These are phyloP conservation scores for Epizoanthus fatuus DNA, from an alignment of 92 coral and sea anemone genomes.

Conservation along the genomic window DNA sequence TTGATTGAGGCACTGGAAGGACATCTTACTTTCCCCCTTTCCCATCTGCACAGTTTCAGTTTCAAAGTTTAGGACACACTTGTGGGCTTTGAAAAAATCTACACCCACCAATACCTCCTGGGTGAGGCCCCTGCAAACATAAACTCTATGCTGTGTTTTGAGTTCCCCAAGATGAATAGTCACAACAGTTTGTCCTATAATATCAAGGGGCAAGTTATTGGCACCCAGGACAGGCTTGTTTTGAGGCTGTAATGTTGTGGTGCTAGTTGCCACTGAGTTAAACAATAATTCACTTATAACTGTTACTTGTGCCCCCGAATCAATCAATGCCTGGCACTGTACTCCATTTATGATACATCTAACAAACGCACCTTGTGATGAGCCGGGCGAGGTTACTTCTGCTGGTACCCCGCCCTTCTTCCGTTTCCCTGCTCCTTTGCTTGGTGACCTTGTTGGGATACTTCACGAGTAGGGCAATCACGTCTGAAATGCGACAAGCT, in stretches of 20 bases:
- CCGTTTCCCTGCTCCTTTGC: slow-evolving; percentile 22
- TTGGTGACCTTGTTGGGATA: neutral
- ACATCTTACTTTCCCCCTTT: no score
- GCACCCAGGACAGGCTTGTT: slow-evolving; percentile 36
- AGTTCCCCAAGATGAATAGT: slow-evolving; percentile 35
- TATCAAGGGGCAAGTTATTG: slow-evolving; percentile 45
- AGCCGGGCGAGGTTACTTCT: slow-evolving; percentile 29
- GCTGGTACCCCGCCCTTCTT: slow-evolving; percentile 15
- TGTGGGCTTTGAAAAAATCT: neutral
- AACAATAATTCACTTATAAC: slow-evolving; percentile 15
- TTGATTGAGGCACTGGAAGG: no score
- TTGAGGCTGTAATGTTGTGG: neutral
- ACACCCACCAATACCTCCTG: slow-evolving; percentile 23
- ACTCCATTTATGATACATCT: neutral
- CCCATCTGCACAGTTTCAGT: no score
- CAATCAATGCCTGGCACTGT: slow-evolving; percentile 26
- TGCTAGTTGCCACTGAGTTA: neutral
- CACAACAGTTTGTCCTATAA: slow-evolving; percentile 7
- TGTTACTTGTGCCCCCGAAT: slow-evolving; percentile 48
- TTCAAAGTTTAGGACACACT: slow-evolving; percentile 17
- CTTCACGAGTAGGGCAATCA: no score
- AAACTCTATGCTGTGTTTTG: slow-evolving; percentile 20
- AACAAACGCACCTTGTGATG: slow-evolving; percentile 36
- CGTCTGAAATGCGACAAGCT: neutral
- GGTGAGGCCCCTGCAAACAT: slow-evolving; percentile 8